phyloP scores from a whole-genome alignment of 2,888 invertebrate species.

The Drosophila nr. medialis region DNA sequence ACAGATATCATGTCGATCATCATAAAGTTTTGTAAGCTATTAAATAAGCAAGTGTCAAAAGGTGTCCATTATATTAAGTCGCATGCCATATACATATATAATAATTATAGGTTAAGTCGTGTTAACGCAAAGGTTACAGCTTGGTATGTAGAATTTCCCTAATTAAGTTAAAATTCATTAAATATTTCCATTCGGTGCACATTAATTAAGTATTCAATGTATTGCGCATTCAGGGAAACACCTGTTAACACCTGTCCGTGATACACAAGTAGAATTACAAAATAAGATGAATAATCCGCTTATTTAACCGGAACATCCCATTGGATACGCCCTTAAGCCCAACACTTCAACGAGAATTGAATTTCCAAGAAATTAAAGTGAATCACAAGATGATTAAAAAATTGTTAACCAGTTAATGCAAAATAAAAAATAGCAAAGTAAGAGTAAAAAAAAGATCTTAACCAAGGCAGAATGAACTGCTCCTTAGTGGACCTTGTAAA shows the following conservation, averaged over 20 bases:
- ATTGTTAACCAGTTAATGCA: neutral
- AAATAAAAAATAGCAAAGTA: neutral
- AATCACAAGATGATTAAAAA: neutral
- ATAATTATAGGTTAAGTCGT: slow-evolving; percentile 18
- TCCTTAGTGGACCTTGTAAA: neutral
- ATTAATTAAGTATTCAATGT: slow-evolving; percentile 8
- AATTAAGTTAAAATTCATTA: slow-evolving; percentile 18
- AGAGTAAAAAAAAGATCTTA: neutral
- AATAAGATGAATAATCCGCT: neutral
- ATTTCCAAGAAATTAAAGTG: too few species aligned
- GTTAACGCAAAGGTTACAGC: slow-evolving; percentile 23
- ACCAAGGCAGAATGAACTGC: neutral
- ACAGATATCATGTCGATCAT: neutral
- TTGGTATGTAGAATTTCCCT: slow-evolving; percentile 15
- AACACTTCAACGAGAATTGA: neutral
- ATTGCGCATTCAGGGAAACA: slow-evolving; percentile 2
- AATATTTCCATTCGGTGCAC: slow-evolving; percentile 8
- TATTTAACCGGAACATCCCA: neutral
- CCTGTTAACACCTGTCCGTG: neutral
- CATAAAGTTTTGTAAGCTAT: neutral
- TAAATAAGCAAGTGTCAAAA: neutral
- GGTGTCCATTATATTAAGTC: neutral
- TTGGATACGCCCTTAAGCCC: neutral
- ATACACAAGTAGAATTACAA: neutral
- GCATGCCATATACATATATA: slow-evolving; percentile 2